Conservation (phyloP, 2,888 invertebrate genomes). For the Acleris cristana region DNA sequence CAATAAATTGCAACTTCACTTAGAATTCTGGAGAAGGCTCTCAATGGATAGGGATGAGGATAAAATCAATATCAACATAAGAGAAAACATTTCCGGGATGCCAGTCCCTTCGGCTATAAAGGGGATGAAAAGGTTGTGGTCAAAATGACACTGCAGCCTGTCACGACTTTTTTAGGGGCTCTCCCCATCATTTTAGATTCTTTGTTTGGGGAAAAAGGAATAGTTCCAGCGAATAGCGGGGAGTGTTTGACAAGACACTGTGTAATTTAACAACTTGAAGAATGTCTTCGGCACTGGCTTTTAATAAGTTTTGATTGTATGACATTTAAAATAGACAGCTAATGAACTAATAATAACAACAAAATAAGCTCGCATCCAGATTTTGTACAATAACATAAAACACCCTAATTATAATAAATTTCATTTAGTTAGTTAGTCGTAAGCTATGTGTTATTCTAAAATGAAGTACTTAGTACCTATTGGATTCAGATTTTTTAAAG, state of each 20-base stretch:
- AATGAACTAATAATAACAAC: too few species aligned
- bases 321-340: too few species aligned
- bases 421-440: too few species aligned
- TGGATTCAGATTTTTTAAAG: too few species aligned
- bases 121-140: slow-evolving; percentile 35
- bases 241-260: neutral
- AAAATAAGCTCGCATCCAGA: too few species aligned
- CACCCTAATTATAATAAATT: too few species aligned
- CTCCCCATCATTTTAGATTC: slow-evolving; percentile 7
- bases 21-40: neutral
- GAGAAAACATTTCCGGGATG: slow-evolving; percentile 24
- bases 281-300: neutral
- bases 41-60: slow-evolving; percentile 4
- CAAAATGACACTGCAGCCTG: slow-evolving; percentile 31
- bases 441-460: too few species aligned
- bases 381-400: too few species aligned
- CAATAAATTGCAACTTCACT: neutral
- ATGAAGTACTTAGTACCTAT: too few species aligned
- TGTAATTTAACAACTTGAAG: slow-evolving; percentile 1
- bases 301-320: too few species aligned
- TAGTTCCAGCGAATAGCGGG: neutral
- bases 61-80: slow-evolving; percentile 33
- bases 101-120: slow-evolving; percentile 28
- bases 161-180: slow-evolving; percentile 9
- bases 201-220: neutral